A percentile compares a stretch with the other conserved stretches of the same genome.
Conservation (phyloP, 1,140 invertebrate species). For the Heliconius eleuchia region DNA sequence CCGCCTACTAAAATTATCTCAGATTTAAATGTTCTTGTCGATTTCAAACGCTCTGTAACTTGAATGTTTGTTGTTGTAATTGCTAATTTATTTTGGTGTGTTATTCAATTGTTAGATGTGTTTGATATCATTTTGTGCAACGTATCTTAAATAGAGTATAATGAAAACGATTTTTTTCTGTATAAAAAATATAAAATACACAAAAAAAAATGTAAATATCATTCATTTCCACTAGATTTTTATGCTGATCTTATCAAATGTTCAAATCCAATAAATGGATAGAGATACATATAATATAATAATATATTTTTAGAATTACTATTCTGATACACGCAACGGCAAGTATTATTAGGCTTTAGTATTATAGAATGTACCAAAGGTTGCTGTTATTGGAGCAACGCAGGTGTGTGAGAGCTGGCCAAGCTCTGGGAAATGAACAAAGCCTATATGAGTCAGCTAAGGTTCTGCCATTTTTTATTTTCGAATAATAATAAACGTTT, state of each 20-base stretch:
- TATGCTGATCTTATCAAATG: too few relatives aligned
- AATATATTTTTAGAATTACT: not conserved
- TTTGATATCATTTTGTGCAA: not conserved
- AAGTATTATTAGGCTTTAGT: not conserved
- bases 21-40: conserved; percentile 50
- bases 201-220: too few relatives aligned
- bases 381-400: conserved; percentile 19
- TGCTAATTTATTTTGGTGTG: conserved; percentile 22
- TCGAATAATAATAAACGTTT: too few relatives aligned
- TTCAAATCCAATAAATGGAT: too few relatives aligned
- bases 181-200: too few relatives aligned
- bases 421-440: conserved; percentile 39
- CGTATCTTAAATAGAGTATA: not conserved
- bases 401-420: conserved; percentile 53
- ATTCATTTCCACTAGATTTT: too few relatives aligned
- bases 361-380: not conserved
- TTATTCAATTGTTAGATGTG: not conserved
- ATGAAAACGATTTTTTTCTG: not conserved
- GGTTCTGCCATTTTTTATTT: too few relatives aligned
- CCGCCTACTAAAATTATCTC: conserved; percentile 52
- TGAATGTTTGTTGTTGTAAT: conserved; percentile 30
- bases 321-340: not conserved
- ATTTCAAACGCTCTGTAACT: conserved; percentile 35
- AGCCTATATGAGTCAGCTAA: conserved; percentile 56
- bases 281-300: too few relatives aligned